phyloP scores from a whole-genome alignment of 1,140 invertebrate species.

The Melanaphis sacchari region DNA sequence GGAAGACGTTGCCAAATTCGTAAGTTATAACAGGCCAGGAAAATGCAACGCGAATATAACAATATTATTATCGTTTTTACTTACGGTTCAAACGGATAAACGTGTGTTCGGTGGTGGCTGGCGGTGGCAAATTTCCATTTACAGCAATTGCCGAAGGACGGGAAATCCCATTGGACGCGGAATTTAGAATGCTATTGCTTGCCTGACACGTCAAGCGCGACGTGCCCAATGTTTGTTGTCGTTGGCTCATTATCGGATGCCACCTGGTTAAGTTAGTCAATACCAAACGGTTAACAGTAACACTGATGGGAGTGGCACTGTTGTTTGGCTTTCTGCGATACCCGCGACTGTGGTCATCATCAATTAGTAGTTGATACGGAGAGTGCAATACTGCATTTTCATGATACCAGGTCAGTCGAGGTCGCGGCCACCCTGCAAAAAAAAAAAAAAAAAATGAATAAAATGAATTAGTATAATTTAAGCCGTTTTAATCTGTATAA shows the following conservation, averaged over 20 bases:
- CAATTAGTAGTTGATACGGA: constrained; percentile 64
- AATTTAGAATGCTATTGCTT: constrained; percentile 79
- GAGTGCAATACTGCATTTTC: constrained; percentile 75
- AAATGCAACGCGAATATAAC: neutral
- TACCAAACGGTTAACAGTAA: neutral
- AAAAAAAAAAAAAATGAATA: no score
- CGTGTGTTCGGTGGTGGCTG: constrained; percentile 27
- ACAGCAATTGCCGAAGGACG: constrained; percentile 66
- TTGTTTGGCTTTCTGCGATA: constrained; percentile 59
- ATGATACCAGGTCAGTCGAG: constrained; percentile 85
- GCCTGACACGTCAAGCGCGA: constrained; percentile 82
- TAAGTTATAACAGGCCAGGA: no score
- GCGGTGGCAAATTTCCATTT: neutral
- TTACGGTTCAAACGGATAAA: constrained; percentile 38
- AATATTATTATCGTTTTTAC: neutral
- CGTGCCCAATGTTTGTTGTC: constrained; percentile 69
- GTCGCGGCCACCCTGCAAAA: constrained; percentile 78
- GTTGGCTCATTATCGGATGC: constrained; percentile 58
- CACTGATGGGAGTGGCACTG: neutral
- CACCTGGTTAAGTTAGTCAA: constrained; percentile 24
- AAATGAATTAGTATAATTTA: neutral
- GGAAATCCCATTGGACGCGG: constrained; percentile 67
- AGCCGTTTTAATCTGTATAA: no score
- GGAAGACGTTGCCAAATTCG: neutral
- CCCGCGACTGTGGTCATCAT: constrained; percentile 67